Base-by-base conservation (phyloP, 2,888 invertebrate species). In the Cryptops parisi region DNA sequence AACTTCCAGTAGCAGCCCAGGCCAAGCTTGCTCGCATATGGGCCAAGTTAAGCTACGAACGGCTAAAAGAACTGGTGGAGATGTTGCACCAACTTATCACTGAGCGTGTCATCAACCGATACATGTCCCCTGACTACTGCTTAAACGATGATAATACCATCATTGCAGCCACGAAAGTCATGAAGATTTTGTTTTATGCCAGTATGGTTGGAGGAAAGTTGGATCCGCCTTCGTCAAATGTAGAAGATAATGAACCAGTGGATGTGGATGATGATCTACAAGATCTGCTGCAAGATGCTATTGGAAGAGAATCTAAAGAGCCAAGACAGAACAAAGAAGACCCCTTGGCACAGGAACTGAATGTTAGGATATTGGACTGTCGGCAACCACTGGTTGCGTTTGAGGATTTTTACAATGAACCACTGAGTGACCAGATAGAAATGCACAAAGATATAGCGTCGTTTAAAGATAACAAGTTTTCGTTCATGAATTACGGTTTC, bases 361-460 rank as follows among this genome's bases (percentile, higher is more conserved):
- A 79, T 61, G 74, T 88, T 60, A 78, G 80, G 64, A 77, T 82
- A 22, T 70, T 87, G 63, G 87, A 93, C 66, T 84, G 87, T 66
- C 78, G 89, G 47, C 79, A 78, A 64, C 91, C 93, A 38, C 76
- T 80, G 63, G 76, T 94, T 66, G 80, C 86, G 54, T 87, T 84
- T 64, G 81, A 82, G 58, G 91, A 93, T 64, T 94, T 94, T 72
- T 89, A 93, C 70, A 93, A 94, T 68, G 93, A 94, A 69, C 83
- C 86, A 1, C 74, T 93, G 47, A 90, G 90, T 71, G 91, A 93
- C 68, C 80, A 81, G 54, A 81, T 94, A 58, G 89, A 90, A 74
- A 90, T 93, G 84, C 89, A 91, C 68, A 80, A 83, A 65, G 93
- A 94, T 72, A 91, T 89, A 72, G 82, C 88, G 47, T 83, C 85